A percentile compares a stretch with the other conserved stretches of the same genome.
Conservation (phyloP, 2,113 vertebrate genomes). For the Equus przewalskii region DNA sequence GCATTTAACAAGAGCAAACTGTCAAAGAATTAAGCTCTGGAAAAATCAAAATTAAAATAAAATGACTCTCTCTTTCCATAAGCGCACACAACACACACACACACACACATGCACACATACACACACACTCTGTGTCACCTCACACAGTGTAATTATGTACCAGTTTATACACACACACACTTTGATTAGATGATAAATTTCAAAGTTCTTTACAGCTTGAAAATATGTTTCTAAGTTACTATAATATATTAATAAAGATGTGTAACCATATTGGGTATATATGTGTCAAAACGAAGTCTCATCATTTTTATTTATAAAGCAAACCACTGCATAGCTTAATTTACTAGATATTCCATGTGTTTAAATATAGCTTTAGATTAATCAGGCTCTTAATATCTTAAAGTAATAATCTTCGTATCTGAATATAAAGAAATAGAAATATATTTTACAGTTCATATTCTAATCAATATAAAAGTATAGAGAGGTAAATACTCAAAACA, state of each 20-base stretch:
- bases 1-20: background rate
- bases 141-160: background rate
- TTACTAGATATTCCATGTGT: background rate
- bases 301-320: background rate
- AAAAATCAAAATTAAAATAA: constrained; percentile 7
- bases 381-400: background rate
- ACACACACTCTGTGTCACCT: accelerated
- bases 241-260: background rate
- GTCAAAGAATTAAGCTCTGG: background rate
- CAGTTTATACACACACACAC: background rate
- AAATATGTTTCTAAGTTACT: background rate
- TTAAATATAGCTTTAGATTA: constrained; percentile 3
- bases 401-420: background rate
- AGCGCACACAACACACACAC: background rate
- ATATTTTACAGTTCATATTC: background rate
- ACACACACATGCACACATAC: background rate
- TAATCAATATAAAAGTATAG: background rate
- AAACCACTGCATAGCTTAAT: background rate
- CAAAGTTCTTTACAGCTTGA: background rate
- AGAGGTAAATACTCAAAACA: background rate
- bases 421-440: background rate
- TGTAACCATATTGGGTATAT: background rate
- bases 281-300: background rate
- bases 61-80: background rate
- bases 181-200: background rate